phyloP scores from a whole-genome alignment of 2,113 vertebrate species.

The Columba livia region DNA sequence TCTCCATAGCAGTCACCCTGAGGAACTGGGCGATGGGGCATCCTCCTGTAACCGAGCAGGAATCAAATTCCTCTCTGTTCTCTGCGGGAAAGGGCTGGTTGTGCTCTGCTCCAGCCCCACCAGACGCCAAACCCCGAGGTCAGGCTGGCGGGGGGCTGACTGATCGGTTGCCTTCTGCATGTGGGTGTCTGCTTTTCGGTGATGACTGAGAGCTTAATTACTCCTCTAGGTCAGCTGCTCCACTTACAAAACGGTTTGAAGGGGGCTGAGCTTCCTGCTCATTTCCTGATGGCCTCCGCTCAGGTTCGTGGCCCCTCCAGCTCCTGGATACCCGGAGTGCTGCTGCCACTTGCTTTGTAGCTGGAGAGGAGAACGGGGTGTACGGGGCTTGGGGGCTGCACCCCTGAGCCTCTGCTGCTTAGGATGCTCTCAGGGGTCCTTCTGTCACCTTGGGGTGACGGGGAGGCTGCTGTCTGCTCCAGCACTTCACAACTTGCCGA shows the following conservation, averaged over 20 bases:
- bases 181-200: not conserved
- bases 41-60: not conserved
- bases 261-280: constrained; percentile 17
- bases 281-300: constrained; percentile 16
- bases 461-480: not conserved
- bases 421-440: not conserved
- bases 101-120: not conserved
- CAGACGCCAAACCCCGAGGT: not conserved
- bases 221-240: constrained; percentile 24
- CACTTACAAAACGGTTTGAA: not conserved
- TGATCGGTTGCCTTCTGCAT: not conserved
- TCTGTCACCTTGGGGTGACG: not conserved
- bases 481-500: not conserved
- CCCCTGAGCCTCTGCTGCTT: not conserved
- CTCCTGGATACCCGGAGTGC: not conserved
- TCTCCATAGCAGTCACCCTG: not conserved
- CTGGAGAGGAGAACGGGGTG: rapidly evolving
- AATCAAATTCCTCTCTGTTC: not conserved
- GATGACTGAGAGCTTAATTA: constrained; percentile 8
- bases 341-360: not conserved
- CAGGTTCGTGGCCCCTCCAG: rapidly evolving
- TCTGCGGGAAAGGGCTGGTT: not conserved
- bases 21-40: not conserved
- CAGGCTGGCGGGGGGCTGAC: constrained; percentile 19
- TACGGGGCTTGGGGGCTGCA: not conserved